These are phyloP conservation scores for Tenualosa ilisha DNA, from an alignment of 2,797 vertebrate genomes.

Conservation along the genomic window DNA sequence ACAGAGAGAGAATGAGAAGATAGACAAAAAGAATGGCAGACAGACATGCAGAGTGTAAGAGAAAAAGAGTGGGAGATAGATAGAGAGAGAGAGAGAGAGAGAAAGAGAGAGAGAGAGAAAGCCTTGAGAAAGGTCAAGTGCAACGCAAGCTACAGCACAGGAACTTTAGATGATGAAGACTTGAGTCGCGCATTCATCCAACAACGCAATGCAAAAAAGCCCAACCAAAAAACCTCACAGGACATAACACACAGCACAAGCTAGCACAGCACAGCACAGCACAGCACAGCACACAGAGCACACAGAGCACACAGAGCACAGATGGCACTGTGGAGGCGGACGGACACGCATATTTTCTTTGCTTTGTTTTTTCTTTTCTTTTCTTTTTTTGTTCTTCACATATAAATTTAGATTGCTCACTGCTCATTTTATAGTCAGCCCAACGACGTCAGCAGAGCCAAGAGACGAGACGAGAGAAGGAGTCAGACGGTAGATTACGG, in stretches of 20 bases:
- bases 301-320: background rate
- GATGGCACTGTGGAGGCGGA: background rate
- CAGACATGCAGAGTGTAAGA: background rate
- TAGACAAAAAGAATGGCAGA: background rate
- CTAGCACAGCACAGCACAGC: background rate
- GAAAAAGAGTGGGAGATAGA: background rate
- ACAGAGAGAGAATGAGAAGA: background rate
- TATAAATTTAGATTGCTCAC: background rate
- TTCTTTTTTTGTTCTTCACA: background rate
- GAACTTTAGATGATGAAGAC: background rate
- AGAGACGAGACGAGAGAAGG: background rate
- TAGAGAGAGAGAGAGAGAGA: background rate
- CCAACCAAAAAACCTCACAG: background rate
- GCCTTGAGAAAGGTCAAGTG: background rate
- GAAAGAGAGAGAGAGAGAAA: background rate
- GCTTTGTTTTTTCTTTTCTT: too few species aligned
- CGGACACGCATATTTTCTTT: background rate
- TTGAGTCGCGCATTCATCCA: background rate
- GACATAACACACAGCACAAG: too few species aligned
- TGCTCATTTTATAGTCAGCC: background rate
- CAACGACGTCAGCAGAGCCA: background rate
- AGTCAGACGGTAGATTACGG: background rate
- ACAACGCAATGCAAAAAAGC: background rate
- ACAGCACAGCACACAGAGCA: too few species aligned
- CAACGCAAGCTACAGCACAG: background rate